Percentiles rank a stretch among this genome's conserved stretches.
phyloP scores from a whole-genome alignment of 2,113 vertebrate species.

The Periophthalmus modestus region DNA sequence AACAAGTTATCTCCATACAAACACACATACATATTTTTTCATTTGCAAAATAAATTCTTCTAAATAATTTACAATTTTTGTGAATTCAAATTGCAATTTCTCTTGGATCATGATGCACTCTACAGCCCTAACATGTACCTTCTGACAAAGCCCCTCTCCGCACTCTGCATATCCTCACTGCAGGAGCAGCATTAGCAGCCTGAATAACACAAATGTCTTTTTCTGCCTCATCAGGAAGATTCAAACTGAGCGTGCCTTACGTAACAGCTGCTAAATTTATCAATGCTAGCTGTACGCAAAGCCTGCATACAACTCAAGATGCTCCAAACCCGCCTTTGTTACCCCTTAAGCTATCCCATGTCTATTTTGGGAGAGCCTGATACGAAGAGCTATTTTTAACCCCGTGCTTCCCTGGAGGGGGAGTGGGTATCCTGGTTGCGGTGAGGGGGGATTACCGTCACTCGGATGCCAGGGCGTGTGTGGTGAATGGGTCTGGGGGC shows the following conservation, averaged over 20 bases:
- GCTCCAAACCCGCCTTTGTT: slow-evolving; percentile 65
- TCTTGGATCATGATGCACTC: too few relatives aligned
- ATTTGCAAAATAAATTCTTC: too few relatives aligned
- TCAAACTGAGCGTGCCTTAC: slow-evolving; percentile 73
- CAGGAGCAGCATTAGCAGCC: slow-evolving; percentile 1
- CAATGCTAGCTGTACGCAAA: slow-evolving; percentile 78
- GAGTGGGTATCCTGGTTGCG: slow-evolving; percentile 43
- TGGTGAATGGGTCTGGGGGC: slow-evolving; percentile 18
- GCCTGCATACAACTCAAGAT: slow-evolving; percentile 65
- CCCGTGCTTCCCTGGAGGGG: slow-evolving; percentile 40
- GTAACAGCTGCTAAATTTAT: slow-evolving; percentile 80
- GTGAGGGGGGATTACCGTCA: slow-evolving; percentile 49
- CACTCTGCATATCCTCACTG: neutral
- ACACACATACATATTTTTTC: too few relatives aligned
- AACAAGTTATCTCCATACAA: too few relatives aligned
- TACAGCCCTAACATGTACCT: too few relatives aligned
- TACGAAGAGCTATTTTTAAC: slow-evolving; percentile 62
- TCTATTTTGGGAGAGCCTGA: slow-evolving; percentile 67
- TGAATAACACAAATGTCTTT: slow-evolving; percentile 46
- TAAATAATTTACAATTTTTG: too few relatives aligned
- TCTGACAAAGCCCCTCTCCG: neutral
- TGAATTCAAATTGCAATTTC: too few relatives aligned
- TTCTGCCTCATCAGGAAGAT: slow-evolving; percentile 79
- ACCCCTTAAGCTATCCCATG: slow-evolving; percentile 60
- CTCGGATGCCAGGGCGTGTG: slow-evolving; percentile 41